Percentiles rank a stretch among this genome's conserved stretches.
Evolutionary conservation across 2,888 invertebrate genomes (phyloP).

Genomic region (Petrophora chlorosata): DNA sequence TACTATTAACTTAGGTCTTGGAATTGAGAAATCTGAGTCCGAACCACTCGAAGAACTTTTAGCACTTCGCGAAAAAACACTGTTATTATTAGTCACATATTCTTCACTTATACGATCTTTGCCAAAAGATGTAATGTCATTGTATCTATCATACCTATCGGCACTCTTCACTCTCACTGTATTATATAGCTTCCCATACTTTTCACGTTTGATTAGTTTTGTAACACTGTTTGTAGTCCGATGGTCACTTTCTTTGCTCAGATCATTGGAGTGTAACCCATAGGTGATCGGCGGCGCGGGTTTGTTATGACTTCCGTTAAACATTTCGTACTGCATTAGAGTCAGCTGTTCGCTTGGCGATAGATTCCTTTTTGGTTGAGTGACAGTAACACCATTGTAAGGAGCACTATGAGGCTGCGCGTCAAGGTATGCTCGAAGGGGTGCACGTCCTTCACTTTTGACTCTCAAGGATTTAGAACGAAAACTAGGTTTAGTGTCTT

Average conservation of each 20-base stretch:
- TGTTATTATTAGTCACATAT: conserved; percentile 57
- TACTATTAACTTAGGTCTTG: conserved; percentile 93
- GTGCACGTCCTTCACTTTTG: conserved; percentile 78
- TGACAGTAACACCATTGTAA: conserved; percentile 75
- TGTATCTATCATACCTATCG: conserved; percentile 75
- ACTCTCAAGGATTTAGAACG: conserved; percentile 81
- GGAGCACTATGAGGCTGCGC: conserved; percentile 56
- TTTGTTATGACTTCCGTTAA: conserved; percentile 64
- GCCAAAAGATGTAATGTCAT: conserved; percentile 70
- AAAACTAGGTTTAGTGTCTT: conserved; percentile 75
- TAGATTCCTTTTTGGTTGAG: conserved; percentile 80
- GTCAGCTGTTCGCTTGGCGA: conserved; percentile 80
- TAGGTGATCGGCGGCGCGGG: conserved; percentile 54
- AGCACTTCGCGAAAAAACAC: conserved; percentile 69
- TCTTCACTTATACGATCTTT: conserved; percentile 68
- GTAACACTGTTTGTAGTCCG: conserved; percentile 73
- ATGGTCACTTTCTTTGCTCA: conserved; percentile 75
- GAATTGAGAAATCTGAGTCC: conserved; percentile 90
- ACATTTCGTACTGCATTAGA: conserved; percentile 78
- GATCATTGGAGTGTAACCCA: conserved; percentile 64
- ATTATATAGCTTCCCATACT: conserved; percentile 74
- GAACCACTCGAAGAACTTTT: conserved; percentile 82
- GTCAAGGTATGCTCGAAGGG: conserved; percentile 72
- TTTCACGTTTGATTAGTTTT: conserved; percentile 77
- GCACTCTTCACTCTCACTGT: conserved; percentile 82